A percentile compares a stretch with the other conserved stretches of the same genome.
Conservation (phyloP, 2,797 vertebrate genomes). For the Dermochelys coriacea region DNA sequence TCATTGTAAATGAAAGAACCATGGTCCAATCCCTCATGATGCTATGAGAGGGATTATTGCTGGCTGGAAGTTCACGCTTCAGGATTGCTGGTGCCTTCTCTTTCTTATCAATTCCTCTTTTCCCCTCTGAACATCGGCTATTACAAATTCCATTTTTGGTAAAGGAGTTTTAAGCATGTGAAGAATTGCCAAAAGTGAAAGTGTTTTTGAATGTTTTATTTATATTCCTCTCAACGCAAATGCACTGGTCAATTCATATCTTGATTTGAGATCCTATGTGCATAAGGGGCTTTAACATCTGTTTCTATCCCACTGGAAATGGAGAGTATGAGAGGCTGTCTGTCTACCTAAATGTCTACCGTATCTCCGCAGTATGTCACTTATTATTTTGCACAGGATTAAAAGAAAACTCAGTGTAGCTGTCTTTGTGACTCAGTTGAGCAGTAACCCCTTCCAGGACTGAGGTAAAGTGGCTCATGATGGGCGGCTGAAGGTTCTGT, state of each 20-base stretch:
- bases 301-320: conserved; percentile 33
- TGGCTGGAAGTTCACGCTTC: background rate
- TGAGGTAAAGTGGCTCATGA: conserved; percentile 42
- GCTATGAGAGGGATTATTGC: background rate
- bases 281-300: background rate
- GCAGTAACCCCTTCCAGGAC: conserved; percentile 28
- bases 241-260: background rate
- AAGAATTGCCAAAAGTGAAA: background rate
- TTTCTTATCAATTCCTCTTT: conserved; percentile 11
- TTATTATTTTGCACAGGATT: conserved; percentile 56
- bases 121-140: background rate
- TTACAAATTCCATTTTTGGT: conserved; percentile 6
- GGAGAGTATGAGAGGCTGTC: background rate
- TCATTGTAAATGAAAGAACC: background rate
- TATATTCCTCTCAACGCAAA: background rate
- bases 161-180: background rate
- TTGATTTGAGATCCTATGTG: conserved; percentile 27
- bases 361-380: conserved; percentile 33
- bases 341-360: background rate
- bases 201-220: background rate
- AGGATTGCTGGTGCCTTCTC: conserved; percentile 6
- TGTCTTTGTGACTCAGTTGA: conserved; percentile 37
- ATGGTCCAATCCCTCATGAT: background rate
- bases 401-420: conserved; percentile 36
- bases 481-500: background rate